Conservation (phyloP, 2,888 invertebrate genomes). For the Orthonevra nobilis region DNA sequence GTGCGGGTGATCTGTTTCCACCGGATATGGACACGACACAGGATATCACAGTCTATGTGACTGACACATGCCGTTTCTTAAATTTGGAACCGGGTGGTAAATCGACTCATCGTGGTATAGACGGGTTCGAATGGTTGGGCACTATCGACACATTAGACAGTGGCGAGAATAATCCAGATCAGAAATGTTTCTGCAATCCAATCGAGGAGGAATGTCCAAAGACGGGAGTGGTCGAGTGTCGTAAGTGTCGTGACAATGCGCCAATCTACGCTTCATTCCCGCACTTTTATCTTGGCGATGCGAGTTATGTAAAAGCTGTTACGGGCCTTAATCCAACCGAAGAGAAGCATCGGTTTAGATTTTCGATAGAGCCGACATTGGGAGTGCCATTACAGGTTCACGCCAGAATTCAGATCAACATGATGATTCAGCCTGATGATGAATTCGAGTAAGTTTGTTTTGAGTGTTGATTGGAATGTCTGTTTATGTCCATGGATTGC, state of each 20-base stretch:
- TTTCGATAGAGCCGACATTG: conserved; percentile 87
- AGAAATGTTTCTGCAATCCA: conserved; percentile 85
- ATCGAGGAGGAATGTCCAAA: conserved; percentile 81
- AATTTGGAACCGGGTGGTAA: conserved; percentile 75
- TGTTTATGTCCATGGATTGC: background rate
- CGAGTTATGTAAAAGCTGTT: conserved; percentile 83
- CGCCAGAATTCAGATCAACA: conserved; percentile 90
- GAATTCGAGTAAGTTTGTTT: conserved; percentile 81
- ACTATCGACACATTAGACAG: conserved; percentile 87
- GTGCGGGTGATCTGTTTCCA: conserved; percentile 91
- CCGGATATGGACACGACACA: conserved; percentile 82
- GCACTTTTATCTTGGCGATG: conserved; percentile 89
- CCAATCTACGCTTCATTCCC: conserved; percentile 91
- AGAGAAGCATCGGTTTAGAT: conserved; percentile 84
- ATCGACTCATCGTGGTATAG: conserved; percentile 72
- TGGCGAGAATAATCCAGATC: conserved; percentile 82
- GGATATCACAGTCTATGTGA: conserved; percentile 85
- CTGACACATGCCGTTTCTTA: conserved; percentile 90
- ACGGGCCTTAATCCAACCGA: conserved; percentile 85
- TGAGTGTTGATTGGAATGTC: background rate
- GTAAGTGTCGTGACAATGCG: conserved; percentile 88
- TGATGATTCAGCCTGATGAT: conserved; percentile 82
- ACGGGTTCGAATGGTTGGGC: conserved; percentile 80
- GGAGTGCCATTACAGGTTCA: conserved; percentile 88
- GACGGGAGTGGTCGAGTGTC: conserved; percentile 86